Evolutionary conservation across 1,140 invertebrate species (phyloP), one percentile per base, ranked within the genome.

Genomic region (Meloidogyne chitwoodi): DNA sequence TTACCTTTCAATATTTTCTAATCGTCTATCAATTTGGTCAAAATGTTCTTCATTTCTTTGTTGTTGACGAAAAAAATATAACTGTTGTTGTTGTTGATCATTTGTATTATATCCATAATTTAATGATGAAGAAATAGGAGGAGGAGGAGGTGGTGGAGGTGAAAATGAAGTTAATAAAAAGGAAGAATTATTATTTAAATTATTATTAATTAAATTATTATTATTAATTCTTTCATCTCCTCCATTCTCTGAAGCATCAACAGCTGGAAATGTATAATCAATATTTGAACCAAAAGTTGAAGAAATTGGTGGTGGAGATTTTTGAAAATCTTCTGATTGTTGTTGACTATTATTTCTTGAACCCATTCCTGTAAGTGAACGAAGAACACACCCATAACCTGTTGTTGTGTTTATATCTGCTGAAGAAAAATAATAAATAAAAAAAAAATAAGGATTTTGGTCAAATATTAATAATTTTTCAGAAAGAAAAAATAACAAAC

Each of bases 1-100:
- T 34, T 68, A 81, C 79, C 56, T 38, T 80, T 81, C 79, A 66
- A 80, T 80, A 41, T 78, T 77, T 67, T 80, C 79, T 68, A 80
- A 74, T 67, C 79, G 41, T 22, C 65, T 44, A 69, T 68, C 81
- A 44, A 80, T 61, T 48, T 76, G 48, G 22, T 80, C 75, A 63
- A 81, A 80, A 26, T n/a, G 22, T 79, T 78, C 61, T 73, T 56
- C 38, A 19, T 79, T 73, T 48, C 19, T 78, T 63, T 22, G 79
- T 69, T 76, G 62, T 56, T 27, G 75, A 24, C 61, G 27, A 79
- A 78, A 38, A 11, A 44, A 29, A 78, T 63, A 61, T 38, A 77
- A 65, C 6, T 34, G 29, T 56, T 56, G 48, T 56, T 56, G 48
- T 56, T 56, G 48, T 38, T 38, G 34, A 8, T 38, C 34, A 38